Conservation (phyloP, 1,140 invertebrate species). For the Philopotamus ludificatus region DNA sequence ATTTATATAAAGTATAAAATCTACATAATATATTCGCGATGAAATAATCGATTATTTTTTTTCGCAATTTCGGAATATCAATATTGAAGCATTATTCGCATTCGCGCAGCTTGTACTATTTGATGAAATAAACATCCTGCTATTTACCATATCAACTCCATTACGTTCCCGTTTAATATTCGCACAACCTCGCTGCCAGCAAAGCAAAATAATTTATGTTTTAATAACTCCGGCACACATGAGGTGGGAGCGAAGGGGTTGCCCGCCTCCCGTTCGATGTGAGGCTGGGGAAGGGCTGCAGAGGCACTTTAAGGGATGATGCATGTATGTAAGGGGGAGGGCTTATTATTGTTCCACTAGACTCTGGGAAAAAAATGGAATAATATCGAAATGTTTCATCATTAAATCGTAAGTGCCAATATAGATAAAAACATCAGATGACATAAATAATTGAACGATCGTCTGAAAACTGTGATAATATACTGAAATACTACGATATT, state of each 20-base stretch:
- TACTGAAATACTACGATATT: too few species aligned
- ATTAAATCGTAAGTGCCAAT: too few species aligned
- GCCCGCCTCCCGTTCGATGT: background rate
- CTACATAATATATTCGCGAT: too few species aligned
- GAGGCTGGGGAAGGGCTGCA: constrained; percentile 8
- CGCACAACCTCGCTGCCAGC: constrained; percentile 17
- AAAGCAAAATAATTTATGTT: constrained; percentile 35
- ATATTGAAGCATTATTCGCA: constrained; percentile 4
- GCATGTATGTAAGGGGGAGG: constrained; percentile 10
- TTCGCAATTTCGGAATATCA: too few species aligned
- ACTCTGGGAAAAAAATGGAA: constrained; percentile 3
- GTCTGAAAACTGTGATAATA: too few species aligned
- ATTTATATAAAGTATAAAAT: too few species aligned
- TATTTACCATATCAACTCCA: constrained; percentile 32
- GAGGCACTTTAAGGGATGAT: constrained; percentile 27
- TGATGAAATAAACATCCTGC: constrained; percentile 30
- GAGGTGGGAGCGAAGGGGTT: constrained; percentile 5
- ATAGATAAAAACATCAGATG: too few species aligned
- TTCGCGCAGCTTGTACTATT: constrained; percentile 16
- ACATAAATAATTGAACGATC: too few species aligned
- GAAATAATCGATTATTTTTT: too few species aligned
- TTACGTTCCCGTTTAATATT: constrained; percentile 32
- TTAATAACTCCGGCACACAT: constrained; percentile 30
- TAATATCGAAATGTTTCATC: too few species aligned
- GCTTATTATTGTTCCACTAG: constrained; percentile 15